Base-by-base conservation (phyloP, 1,140 invertebrate genomes). In the Nebria ingens region DNA sequence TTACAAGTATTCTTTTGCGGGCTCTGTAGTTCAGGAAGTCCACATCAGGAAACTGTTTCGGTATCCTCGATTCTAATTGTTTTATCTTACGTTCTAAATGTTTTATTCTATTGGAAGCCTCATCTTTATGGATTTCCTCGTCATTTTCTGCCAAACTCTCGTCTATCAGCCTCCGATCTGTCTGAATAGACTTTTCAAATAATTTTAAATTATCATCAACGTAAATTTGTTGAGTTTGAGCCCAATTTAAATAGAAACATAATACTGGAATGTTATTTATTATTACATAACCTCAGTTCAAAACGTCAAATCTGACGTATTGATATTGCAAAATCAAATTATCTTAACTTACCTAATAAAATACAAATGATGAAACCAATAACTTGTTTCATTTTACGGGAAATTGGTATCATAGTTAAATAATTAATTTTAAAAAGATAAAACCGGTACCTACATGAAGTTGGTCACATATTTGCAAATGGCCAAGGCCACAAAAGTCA, bases 21-120 rank as follows among this genome's bases (percentile, higher is more conserved):
- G 90, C 85, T 66, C 91, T 87, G 68, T 95, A 95, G 62, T 90
- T 91, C 9, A 93, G 71, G 70, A 91, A 93, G 68, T 87, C 88
- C 0, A 96, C 91, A 64, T 88, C 83, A n/a, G 90, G 91, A 75
- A 88, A 96, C 60, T 83, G 85, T 64, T 92, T 91, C 2, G 87
- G 84, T 40, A 87, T 76, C 62, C 80, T 75, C 20, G 78, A 76
- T 68, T 91, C 88, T 42, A 92, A 68, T 19, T 79, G 72, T 22
- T 77, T 73, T 0, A 92, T 68, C 72, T 87, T 86, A 17, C 79
- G 77, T 69, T 90, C 86, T 40, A 93, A 65, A 21, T 83, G 74
- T 45, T 74, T 70, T 56, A 92, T 82, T 64, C 78, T 74, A 34
- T 69, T 71, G 54, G 78, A 79, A 1, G 84, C 82, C 59, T 82